These are phyloP conservation scores for Anguilla pacifica DNA, from an alignment of 2,797 vertebrate species.

Conservation along the genomic window DNA sequence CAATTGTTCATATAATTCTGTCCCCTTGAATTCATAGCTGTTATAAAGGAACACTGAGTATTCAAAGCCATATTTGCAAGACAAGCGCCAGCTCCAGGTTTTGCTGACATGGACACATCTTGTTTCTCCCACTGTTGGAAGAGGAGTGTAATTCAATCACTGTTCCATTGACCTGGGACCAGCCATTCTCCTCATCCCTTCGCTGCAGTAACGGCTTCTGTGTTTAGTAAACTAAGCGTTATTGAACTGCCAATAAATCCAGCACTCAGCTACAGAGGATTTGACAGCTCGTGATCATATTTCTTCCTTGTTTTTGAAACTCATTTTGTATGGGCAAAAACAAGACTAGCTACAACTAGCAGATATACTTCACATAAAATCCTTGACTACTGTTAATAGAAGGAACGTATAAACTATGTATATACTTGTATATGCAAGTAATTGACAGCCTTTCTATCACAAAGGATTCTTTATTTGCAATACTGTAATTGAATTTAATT, in stretches of 20 bases:
- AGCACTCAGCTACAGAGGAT: conserved; percentile 35
- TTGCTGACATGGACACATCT: conserved; percentile 36
- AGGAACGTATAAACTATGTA: conserved; percentile 3
- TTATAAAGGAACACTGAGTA: conserved; percentile 1
- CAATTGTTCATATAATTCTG: not conserved
- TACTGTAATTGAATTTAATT: not conserved
- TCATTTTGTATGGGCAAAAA: not conserved
- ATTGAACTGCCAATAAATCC: conserved; percentile 43
- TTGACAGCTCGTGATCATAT: conserved; percentile 31
- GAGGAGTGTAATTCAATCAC: conserved; percentile 48
- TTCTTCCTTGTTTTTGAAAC: conserved; percentile 30
- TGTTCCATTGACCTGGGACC: conserved; percentile 46
- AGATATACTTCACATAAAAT: not conserved
- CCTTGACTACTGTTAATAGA: not conserved
- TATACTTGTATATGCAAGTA: conserved; percentile 2
- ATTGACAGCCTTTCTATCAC: conserved; percentile 24
- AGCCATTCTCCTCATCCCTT: conserved; percentile 17
- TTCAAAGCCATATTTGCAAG: not conserved
- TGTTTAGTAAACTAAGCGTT: conserved; percentile 41
- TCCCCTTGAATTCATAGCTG: not conserved
- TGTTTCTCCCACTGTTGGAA: conserved; percentile 32
- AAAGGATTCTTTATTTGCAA: not conserved
- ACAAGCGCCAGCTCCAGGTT: conserved; percentile 26
- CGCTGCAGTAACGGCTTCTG: conserved; percentile 19
- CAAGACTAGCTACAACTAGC: not conserved